Base-by-base conservation (phyloP, 2,113 vertebrate species). In the Aptenodytes patagonicus region DNA sequence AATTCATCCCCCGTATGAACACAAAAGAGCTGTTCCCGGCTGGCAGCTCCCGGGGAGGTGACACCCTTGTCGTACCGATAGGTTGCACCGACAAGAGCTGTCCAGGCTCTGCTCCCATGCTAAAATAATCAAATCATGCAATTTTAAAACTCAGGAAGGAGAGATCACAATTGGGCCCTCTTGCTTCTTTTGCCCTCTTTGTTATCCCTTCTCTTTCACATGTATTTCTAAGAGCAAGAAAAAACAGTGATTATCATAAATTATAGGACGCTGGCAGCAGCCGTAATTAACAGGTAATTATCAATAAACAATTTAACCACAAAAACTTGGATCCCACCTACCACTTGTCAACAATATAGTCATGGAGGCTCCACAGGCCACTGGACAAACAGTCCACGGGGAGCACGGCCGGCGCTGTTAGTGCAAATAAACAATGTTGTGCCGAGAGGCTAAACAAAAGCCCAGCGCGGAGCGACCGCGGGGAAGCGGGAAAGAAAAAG, bases 251-350 rank as follows among this genome's bases (percentile, higher is more conserved):
- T 89, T 92, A 66, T 64, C 90, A 97, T 95, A 93, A 97, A 98
- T 98, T 97, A 96, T 90, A 95, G 97, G 95, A 98, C 97, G 95
- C 92, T 96, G 97, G 96, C 97, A 97, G 95, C 71, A 69, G 83
- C 25, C 78, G 95, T 97, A 98, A 98, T 98, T 98, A 98, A 98
- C 97, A 98, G 97, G 97, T 98, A 98, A 98, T 98, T 98, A 98
- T 97, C 98, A 98, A 97, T 98, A 98, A 98, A 98, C 97, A 98
- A 97, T 97, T 97, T 97, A 96, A 98, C 98, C 97, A 96, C 98
- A 96, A 94, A 96, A 98, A 87, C 95, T 97, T 97, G 94, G 96
- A 97, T 98, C 93, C 97, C 94, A 97, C 97, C 97, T 97, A 94
- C 97, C 89, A 95, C 96, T 98, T 98, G 97, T 98, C 98, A 98